Conservation (phyloP, 2,797 vertebrate genomes). For the Lagothrix lagotricha region DNA sequence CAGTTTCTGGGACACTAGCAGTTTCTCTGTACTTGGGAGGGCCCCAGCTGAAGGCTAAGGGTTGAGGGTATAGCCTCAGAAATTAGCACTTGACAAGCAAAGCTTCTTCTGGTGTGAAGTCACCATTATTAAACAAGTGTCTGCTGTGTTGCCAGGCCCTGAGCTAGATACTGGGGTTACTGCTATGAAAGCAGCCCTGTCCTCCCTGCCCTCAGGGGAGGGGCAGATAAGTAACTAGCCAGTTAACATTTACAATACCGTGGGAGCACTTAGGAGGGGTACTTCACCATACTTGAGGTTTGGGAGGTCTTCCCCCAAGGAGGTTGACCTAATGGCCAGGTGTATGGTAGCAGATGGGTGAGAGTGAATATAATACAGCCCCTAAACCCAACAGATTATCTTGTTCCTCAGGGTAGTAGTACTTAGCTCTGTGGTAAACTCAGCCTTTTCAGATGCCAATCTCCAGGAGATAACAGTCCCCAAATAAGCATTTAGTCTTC, state of each 20-base stretch:
- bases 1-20: not conserved
- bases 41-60: not conserved
- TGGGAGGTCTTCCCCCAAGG: not conserved
- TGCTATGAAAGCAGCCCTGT: not conserved
- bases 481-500: not conserved
- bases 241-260: not conserved
- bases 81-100: not conserved
- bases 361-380: not conserved
- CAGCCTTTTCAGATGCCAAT: not conserved
- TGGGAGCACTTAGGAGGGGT: not conserved
- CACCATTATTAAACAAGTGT: not conserved
- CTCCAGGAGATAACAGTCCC: not conserved
- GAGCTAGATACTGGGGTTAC: not conserved
- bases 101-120: not conserved
- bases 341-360: not conserved
- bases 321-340: not conserved
- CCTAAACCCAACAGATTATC: not conserved
- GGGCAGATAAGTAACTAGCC: not conserved
- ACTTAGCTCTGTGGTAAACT: not conserved
- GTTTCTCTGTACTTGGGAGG: not conserved
- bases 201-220: not conserved
- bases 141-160: not conserved
- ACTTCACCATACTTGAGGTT: not conserved
- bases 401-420: not conserved
- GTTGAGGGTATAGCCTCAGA: not conserved